Base-by-base conservation (phyloP, 2,888 invertebrate genomes). In the Calameuta idolon region DNA sequence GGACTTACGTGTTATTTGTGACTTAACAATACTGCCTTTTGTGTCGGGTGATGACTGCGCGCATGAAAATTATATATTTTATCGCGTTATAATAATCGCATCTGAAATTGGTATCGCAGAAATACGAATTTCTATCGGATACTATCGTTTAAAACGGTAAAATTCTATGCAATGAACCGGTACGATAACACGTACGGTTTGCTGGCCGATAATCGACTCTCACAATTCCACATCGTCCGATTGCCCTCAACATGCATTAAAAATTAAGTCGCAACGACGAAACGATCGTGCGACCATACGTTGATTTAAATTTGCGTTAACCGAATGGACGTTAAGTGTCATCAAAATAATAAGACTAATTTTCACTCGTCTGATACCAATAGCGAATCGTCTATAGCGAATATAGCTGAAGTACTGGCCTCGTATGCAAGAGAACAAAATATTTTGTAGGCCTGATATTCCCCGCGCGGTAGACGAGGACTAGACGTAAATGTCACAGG, bases 81-180 rank as follows among this genome's bases (percentile, higher is more conserved):
- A 76, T n/a, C 11, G 33, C 73, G 76, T 37, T 31, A 73, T 34
- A 76, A 74, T 71, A 34, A 31, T 31, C 71, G 71, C 71, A 31
- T 12, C 34, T 71, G 33, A 71, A 71, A 71, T 71, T 71, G 9
- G 23, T 71, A 71, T 31, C 71, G 31, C 4, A 71, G 71, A 15
- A 71, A 71, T 71, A 71, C 34, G 71, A 69, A 37, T 74, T 74
- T 34, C 40, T 73, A 73, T 73, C 31, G 23, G 23, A 35, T 40
- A 73, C 73, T 73, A 76, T 73, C 34, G 73, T 69, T 73, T 73
- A 31, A 74, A 76, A 76, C 76, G 31, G 35, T 76, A 71, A 69
- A 76, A 75, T 33, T 34, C 68, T 75, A 75, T 68, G 15, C 23
- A 73, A 76, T 15, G 55, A 76, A 23, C 55, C 69, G 34, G 40